A percentile compares a stretch with the other conserved stretches of the same genome.
phyloP scores from a whole-genome alignment of 2,113 vertebrate species.

The Raja brachyura region DNA sequence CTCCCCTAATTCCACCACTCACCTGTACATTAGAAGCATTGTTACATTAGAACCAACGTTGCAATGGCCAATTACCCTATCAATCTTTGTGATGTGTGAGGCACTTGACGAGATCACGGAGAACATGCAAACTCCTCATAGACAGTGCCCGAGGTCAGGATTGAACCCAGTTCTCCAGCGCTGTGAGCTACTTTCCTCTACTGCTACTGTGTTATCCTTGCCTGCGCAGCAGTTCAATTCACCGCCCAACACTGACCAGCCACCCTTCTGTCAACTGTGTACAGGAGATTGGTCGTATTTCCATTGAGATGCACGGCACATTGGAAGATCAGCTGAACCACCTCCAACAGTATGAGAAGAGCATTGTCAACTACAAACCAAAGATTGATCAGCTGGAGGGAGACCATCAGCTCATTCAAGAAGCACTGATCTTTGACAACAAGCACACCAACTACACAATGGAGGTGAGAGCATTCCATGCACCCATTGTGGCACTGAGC shows the following conservation, averaged over 20 bases:
- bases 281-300: constrained; percentile 94
- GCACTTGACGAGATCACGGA: too few species aligned
- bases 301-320: constrained; percentile 96
- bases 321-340: constrained; percentile 93
- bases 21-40: too few species aligned
- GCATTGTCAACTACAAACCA: constrained; percentile 97
- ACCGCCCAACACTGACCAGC: neutral
- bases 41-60: too few species aligned
- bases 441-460: constrained; percentile 99
- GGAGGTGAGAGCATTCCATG: constrained; percentile 71
- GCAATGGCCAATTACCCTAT: too few species aligned
- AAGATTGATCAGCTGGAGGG: constrained; percentile 98
- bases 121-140: too few species aligned
- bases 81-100: too few species aligned
- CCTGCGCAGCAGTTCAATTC: neutral
- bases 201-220: too few species aligned
- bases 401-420: constrained; percentile 95
- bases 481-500: neutral
- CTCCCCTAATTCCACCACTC: too few species aligned
- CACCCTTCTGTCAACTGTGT: constrained; percentile 39
- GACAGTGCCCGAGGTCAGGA: too few species aligned
- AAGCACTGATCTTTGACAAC: constrained; percentile 96
- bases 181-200: too few species aligned
- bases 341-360: constrained; percentile 93
- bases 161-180: too few species aligned